phyloP scores from a whole-genome alignment of 2,797 vertebrate species.

The Enteromius trimaculatus region DNA sequence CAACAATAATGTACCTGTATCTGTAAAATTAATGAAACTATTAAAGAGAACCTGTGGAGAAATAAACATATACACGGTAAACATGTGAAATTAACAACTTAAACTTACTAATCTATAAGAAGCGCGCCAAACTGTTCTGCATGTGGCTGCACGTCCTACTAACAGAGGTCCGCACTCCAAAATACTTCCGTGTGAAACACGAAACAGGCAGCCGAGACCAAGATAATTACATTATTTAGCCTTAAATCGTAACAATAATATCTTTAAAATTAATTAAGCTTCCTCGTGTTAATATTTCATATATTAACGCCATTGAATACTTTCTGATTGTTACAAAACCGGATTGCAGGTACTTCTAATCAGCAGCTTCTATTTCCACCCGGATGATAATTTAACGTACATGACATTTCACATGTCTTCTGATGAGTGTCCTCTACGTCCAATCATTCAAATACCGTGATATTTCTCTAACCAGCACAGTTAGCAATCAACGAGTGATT shows the following conservation, averaged over 20 bases:
- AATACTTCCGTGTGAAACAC: conserved; percentile 71
- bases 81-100: neutral
- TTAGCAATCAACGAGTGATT: neutral
- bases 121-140: conserved; percentile 29
- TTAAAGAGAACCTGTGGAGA: neutral
- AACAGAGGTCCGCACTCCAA: conserved; percentile 54
- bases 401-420: conserved; percentile 21
- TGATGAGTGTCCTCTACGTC: conserved; percentile 37
- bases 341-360: neutral
- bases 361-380: conserved; percentile 15
- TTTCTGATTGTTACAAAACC: neutral
- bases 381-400: conserved; percentile 42
- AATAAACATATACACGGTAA: neutral
- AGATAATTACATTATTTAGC: too few species aligned
- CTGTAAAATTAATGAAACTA: neutral
- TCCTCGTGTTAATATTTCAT: rapidly evolving
- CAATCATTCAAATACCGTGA: neutral
- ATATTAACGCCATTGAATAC: neutral
- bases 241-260: neutral
- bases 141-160: conserved; percentile 9
- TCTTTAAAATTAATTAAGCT: neutral
- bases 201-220: neutral
- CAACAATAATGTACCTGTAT: neutral
- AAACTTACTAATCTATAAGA: neutral
- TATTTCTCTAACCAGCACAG: neutral